These are phyloP conservation scores for Aulostomus chinensis DNA, from an alignment of 2,797 vertebrate genomes.

Conservation along the genomic window DNA sequence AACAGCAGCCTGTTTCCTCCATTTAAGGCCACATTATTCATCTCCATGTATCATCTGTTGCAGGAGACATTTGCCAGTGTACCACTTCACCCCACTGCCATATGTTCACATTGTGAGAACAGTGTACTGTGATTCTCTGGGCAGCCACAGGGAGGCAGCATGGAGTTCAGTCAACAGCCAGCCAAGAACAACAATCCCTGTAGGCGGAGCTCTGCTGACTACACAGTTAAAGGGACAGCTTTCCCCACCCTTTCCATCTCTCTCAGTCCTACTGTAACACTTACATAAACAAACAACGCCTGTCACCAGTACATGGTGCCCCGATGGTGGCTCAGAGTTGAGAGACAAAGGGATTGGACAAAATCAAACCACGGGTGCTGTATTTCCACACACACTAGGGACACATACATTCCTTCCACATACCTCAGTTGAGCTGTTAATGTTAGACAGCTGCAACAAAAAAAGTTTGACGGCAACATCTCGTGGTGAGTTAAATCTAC, in stretches of 20 bases:
- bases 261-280: constrained; percentile 43
- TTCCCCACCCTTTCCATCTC: constrained; percentile 41
- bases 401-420: no score
- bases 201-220: constrained; percentile 66
- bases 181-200: constrained; percentile 72
- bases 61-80: constrained; percentile 18
- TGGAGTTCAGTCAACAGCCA: constrained; percentile 43
- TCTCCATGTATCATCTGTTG: constrained; percentile 31
- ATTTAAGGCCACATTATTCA: neutral
- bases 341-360: constrained; percentile 15
- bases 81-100: constrained; percentile 44
- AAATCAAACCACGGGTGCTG: constrained; percentile 13
- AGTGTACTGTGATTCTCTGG: constrained; percentile 27
- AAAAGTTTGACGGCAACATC: constrained; percentile 10
- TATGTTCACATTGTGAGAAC: constrained; percentile 42
- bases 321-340: constrained; percentile 15
- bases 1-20: constrained; percentile 3
- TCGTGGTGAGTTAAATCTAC: constrained; percentile 15
- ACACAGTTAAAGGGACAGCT: constrained; percentile 70
- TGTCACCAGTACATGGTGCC: constrained; percentile 39
- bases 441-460: neutral
- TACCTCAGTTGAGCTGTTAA: no score
- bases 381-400: constrained; percentile 1
- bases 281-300: constrained; percentile 64
- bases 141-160: constrained; percentile 67